These are phyloP conservation scores for Callimorpha dominula DNA, from an alignment of 2,888 invertebrate species.

Conservation along the genomic window DNA sequence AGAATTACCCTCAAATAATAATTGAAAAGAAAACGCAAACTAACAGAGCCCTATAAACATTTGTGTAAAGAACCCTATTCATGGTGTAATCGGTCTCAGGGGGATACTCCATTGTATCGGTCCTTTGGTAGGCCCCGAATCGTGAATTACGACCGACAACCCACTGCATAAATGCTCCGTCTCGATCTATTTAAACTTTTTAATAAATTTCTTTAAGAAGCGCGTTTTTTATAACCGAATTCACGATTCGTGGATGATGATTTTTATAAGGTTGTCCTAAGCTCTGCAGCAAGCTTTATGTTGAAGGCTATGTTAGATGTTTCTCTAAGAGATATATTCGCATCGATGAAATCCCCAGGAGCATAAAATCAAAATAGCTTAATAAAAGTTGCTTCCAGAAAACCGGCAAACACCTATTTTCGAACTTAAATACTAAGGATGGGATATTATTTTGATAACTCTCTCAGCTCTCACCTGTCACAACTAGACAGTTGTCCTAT, in stretches of 20 bases:
- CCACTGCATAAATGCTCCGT: conserved; percentile 3
- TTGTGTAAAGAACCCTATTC: conserved; percentile 43
- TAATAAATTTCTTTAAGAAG: not conserved
- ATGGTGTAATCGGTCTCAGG: conserved; percentile 42
- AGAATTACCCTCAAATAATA: conserved; percentile 9
- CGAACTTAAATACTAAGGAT: not conserved
- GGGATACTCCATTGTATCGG: conserved; percentile 51
- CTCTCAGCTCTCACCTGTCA: not conserved
- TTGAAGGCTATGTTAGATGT: not conserved
- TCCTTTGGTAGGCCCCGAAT: conserved; percentile 38
- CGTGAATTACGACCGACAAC: conserved; percentile 37
- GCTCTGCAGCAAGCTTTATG: not conserved
- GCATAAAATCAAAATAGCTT: not conserved
- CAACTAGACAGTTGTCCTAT: not conserved
- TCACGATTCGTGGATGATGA: not conserved
- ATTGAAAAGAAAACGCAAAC: conserved; percentile 20
- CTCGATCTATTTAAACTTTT: conserved; percentile 3
- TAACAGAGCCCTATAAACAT: conserved; percentile 27
- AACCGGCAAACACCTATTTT: not conserved
- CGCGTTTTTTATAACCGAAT: not conserved
- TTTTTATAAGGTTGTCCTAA: not conserved
- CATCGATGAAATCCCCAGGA: not conserved
- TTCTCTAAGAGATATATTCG: not conserved
- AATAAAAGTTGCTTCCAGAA: not conserved
- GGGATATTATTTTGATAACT: not conserved